phyloP scores from a whole-genome alignment of 1,140 invertebrate species.

The Copidosoma floridanum region DNA sequence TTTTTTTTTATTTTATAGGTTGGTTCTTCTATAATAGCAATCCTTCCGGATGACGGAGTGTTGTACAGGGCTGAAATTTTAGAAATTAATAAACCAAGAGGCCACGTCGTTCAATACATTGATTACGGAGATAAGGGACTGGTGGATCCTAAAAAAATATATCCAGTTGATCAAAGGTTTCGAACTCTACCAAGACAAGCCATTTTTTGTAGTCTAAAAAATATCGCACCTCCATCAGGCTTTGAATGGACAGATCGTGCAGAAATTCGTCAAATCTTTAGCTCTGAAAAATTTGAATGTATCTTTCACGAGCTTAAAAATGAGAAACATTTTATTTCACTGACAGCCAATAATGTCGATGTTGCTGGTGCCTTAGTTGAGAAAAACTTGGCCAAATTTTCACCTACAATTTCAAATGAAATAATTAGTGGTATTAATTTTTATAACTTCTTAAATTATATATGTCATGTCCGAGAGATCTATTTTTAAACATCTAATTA shows the following conservation, averaged over 20 bases:
- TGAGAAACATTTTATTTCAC: constrained; percentile 57
- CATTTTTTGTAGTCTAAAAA: constrained; percentile 63
- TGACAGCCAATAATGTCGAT: constrained; percentile 53
- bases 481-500: too few relatives aligned
- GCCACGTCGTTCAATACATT: constrained; percentile 67
- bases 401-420: constrained; percentile 2
- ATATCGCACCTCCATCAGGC: constrained; percentile 56
- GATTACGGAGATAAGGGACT: constrained; percentile 72
- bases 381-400: constrained; percentile 47
- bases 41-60: constrained; percentile 67
- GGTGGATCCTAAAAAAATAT: constrained; percentile 63
- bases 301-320: constrained; percentile 54
- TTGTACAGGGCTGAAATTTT: constrained; percentile 67
- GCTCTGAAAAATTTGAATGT: constrained; percentile 59
- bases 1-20: constrained; percentile 42
- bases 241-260: constrained; percentile 56
- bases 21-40: constrained; percentile 65
- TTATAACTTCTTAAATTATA: neutral
- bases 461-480: neutral
- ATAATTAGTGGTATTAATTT: constrained; percentile 27
- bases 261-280: constrained; percentile 60
- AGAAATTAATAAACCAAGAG: constrained; percentile 56
- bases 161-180: constrained; percentile 65
- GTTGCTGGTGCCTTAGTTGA: constrained; percentile 49
- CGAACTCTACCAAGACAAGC: constrained; percentile 69